Base-by-base conservation (phyloP, 1,140 invertebrate genomes). In the Pogonomyrmex californicus region DNA sequence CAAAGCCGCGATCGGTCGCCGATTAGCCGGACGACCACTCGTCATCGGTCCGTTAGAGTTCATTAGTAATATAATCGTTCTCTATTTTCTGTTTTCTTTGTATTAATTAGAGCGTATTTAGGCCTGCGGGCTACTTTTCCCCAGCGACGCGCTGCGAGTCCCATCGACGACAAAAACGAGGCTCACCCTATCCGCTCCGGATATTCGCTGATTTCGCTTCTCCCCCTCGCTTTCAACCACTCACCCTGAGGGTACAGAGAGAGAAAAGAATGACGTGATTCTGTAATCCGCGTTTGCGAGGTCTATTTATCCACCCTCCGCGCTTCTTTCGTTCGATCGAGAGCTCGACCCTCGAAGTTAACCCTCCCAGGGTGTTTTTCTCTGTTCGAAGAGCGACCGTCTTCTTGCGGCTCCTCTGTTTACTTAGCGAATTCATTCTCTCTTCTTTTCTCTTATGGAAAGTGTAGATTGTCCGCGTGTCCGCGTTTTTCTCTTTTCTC, bases 51-150 rank as follows among this genome's bases (percentile, higher is more conserved):
- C 63, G 36, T 36, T 47, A 44, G 41, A 68, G 33, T 60, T 82
- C 60, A 60, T 71, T 36, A 82, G 41, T 73, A 60, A 30, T 73
- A 30, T 73, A 82, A 65, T 82, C 79, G 54, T 82, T 60, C 66
- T 44, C 12, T 17, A 30, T 33, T 68, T 68, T 83, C 30, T 82
- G 63, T 60, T 76, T 60, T 86, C 41, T 63, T 56, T 81, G 81
- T 86, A 86, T 92, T 92, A 86, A 92, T 93, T 94, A 94, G 90
- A 93, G 88, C 91, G 87, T 94, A 94, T 94, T 94, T 94, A 94
- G 93, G 93, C 93, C 93, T 94, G 93, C 89, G 93, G 93, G 93
- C 93, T 94, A 94, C 93, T 94, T 94, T 93, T 94, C 79, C 70
- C 76, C 92, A 90, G 90, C 90, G 87, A 92, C 86, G 86, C 86